Conservation (phyloP, 2,113 vertebrate species). For the Pygoscelis antarcticus region DNA sequence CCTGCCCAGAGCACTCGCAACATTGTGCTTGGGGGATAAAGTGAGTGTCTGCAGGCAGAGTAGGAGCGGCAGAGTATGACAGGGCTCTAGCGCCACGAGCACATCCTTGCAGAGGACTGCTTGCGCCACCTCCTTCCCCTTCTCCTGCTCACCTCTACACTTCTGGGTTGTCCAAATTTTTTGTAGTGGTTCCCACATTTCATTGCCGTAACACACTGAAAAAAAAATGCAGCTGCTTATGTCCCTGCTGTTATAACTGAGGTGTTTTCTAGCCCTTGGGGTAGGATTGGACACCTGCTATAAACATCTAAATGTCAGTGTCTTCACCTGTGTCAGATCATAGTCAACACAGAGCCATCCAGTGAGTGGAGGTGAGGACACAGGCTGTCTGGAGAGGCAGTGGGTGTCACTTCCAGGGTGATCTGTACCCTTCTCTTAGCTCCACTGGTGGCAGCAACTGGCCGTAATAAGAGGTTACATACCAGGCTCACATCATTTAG, state of each 20-base stretch:
- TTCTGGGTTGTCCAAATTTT: not conserved
- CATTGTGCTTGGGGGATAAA: not conserved
- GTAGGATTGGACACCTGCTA: not conserved
- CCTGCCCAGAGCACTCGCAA: not conserved
- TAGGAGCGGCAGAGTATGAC: accelerated
- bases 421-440: not conserved
- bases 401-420: not conserved
- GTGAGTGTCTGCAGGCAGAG: not conserved
- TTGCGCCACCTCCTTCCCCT: not conserved
- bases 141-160: not conserved
- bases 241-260: not conserved
- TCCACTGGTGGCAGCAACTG: not conserved
- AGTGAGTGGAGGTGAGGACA: not conserved
- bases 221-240: not conserved
- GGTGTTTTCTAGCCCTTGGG: not conserved
- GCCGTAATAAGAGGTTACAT: not conserved
- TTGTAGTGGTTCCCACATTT: not conserved
- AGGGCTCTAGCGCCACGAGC: not conserved
- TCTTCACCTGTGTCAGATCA: not conserved
- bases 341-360: not conserved
- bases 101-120: not conserved
- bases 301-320: not conserved
- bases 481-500: not conserved
- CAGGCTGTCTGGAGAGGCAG: accelerated
- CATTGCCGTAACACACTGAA: not conserved